These are phyloP conservation scores for Mungos mungo DNA, from an alignment of 2,113 vertebrate species.

Conservation along the genomic window DNA sequence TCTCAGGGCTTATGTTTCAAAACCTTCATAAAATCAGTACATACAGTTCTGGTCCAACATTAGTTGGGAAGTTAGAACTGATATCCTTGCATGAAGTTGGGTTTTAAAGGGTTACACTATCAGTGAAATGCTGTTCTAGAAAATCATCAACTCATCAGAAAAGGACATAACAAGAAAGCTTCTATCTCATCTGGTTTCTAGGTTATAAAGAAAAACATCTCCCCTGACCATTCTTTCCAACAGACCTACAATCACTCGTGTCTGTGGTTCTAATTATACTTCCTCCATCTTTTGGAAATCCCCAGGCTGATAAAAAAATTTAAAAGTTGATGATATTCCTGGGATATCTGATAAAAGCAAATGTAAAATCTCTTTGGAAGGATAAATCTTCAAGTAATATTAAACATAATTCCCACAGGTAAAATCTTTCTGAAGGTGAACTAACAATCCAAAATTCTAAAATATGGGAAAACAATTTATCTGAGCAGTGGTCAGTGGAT, in stretches of 20 bases:
- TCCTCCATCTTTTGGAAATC: neutral
- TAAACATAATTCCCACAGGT: constrained; percentile 21
- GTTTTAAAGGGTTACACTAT: neutral
- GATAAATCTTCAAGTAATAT: constrained; percentile 27
- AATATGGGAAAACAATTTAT: neutral
- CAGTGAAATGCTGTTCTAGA: neutral
- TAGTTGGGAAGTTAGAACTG: neutral
- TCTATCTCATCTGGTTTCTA: neutral
- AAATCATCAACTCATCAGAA: neutral
- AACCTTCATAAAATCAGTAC: neutral
- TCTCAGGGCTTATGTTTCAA: constrained; percentile 17
- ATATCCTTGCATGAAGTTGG: neutral
- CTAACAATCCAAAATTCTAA: constrained; percentile 29
- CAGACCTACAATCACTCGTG: neutral
- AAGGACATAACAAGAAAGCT: neutral
- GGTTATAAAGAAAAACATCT: constrained; percentile 29
- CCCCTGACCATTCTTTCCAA: neutral
- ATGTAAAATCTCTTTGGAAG: neutral
- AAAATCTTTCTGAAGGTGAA: neutral
- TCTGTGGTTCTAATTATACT: neutral
- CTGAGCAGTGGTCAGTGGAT: neutral
- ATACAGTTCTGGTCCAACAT: neutral
- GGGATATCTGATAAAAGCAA: neutral
- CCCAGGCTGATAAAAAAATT: neutral
- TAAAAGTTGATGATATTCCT: neutral